Evolutionary conservation across 92 coral and sea anemone species (phyloP).

Genomic region (Bergia puertoricense): DNA sequence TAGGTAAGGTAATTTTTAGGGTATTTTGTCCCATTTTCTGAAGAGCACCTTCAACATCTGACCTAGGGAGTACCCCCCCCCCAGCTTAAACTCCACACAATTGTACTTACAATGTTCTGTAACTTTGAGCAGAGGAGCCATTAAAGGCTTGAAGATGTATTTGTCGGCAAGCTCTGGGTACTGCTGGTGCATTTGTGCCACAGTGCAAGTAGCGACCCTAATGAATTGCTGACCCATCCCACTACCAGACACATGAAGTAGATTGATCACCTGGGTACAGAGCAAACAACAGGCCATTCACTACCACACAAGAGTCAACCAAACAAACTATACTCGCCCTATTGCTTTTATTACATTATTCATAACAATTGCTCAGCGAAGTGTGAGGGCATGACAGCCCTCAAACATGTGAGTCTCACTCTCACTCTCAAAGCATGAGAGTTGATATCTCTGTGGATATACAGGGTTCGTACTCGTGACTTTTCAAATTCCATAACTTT

Average conservation of each 20-base stretch:
- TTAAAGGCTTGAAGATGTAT: conserved; percentile 61
- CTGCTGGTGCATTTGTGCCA: conserved; percentile 68
- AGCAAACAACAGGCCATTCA: neutral
- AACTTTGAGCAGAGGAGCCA: conserved; percentile 70
- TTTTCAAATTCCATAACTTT: too few relatives aligned
- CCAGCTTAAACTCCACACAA: neutral
- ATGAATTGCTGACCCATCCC: conserved; percentile 71
- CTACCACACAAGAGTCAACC: neutral
- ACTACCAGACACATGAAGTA: conserved; percentile 62
- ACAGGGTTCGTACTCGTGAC: too few relatives aligned
- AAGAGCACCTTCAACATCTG: too few relatives aligned
- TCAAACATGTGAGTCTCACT: neutral
- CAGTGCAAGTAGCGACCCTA: conserved; percentile 67
- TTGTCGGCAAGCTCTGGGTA: conserved; percentile 69
- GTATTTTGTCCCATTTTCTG: too few relatives aligned
- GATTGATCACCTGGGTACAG: conserved; percentile 56
- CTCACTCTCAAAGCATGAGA: too few relatives aligned
- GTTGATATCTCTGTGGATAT: too few relatives aligned
- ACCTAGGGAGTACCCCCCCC: too few relatives aligned
- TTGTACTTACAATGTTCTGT: conserved; percentile 43
- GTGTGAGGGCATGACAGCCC: too few relatives aligned
- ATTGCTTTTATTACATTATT: too few relatives aligned
- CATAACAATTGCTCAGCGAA: too few relatives aligned
- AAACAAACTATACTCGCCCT: neutral
- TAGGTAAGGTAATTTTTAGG: too few relatives aligned